phyloP scores from a whole-genome alignment of 2,888 invertebrate genomes.

The Lithophane ornitopus region DNA sequence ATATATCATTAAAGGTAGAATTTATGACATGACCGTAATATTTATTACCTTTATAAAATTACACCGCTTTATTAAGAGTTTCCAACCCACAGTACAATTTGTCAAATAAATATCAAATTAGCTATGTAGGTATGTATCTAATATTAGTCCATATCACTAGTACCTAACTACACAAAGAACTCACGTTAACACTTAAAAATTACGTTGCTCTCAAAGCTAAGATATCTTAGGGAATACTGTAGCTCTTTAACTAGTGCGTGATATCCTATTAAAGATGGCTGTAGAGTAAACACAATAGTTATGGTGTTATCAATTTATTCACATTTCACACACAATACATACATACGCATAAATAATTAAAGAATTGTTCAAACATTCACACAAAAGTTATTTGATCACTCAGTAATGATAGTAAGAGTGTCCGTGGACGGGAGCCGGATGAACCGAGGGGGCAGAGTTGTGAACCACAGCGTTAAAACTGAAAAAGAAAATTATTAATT shows the following conservation, averaged over 20 bases:
- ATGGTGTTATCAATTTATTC: conserved; percentile 20
- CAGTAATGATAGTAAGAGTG: conserved; percentile 76
- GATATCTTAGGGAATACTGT: neutral
- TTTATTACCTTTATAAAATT: conserved; percentile 35
- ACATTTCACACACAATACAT: conserved; percentile 18
- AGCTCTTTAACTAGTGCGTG: neutral
- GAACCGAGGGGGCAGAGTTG: conserved; percentile 82
- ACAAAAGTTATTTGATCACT: conserved; percentile 48
- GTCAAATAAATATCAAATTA: conserved; percentile 20
- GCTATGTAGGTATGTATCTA: neutral
- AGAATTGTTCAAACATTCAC: conserved; percentile 25
- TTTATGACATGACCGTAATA: conserved; percentile 37
- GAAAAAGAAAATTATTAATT: too few species aligned
- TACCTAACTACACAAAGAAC: neutral
- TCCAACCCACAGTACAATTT: conserved; percentile 11
- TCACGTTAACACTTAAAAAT: neutral
- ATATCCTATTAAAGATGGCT: neutral
- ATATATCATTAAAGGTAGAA: conserved; percentile 14
- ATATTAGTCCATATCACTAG: neutral
- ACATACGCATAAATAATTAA: conserved; percentile 40
- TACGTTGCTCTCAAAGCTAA: neutral
- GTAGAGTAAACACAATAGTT: neutral
- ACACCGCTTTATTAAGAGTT: conserved; percentile 5
- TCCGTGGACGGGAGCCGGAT: conserved; percentile 77
- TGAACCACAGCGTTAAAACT: conserved; percentile 89